Evolutionary conservation across 2,888 invertebrate genomes (phyloP).

Genomic region (Ptychoptera albimana): DNA sequence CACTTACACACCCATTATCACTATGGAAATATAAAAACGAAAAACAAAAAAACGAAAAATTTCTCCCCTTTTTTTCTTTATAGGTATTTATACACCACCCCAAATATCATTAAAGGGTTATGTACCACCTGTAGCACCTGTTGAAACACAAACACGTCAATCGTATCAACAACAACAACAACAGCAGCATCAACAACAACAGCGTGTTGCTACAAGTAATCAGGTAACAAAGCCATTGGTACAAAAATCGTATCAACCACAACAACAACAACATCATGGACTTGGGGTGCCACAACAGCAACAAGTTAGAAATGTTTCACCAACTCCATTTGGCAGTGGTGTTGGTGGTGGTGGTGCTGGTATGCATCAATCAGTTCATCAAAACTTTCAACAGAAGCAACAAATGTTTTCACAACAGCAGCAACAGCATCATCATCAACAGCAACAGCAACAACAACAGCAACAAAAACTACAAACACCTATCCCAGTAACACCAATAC

Average conservation of each 20-base stretch:
- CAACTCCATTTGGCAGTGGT: conserved; percentile 15
- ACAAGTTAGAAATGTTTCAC: conserved; percentile 19
- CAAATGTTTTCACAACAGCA: conserved; percentile 4
- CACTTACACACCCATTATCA: no score
- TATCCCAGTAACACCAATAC: conserved; percentile 6
- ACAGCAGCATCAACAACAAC: conserved; percentile 7
- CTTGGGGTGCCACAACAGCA: conserved; percentile 5
- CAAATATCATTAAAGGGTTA: conserved; percentile 28
- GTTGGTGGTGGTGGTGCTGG: background rate
- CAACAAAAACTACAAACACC: conserved; percentile 1
- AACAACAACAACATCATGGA: conserved; percentile 3
- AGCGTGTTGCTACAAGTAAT: conserved; percentile 8
- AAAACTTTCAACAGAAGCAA: background rate
- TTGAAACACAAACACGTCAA: conserved; percentile 28
- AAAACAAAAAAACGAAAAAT: no score
- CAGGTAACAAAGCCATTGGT: background rate
- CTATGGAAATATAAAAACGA: no score
- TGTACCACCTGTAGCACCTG: conserved; percentile 19
- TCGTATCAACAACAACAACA: conserved; percentile 28
- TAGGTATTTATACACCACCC: conserved; percentile 27
- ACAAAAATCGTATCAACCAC: conserved; percentile 27
- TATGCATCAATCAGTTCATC: background rate
- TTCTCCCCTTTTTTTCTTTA: conserved; percentile 3
- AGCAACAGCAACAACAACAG: background rate
- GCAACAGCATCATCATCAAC: conserved; percentile 2